Base-by-base conservation (phyloP, 23 tunicate genomes). In the Ciona savignyi region DNA sequence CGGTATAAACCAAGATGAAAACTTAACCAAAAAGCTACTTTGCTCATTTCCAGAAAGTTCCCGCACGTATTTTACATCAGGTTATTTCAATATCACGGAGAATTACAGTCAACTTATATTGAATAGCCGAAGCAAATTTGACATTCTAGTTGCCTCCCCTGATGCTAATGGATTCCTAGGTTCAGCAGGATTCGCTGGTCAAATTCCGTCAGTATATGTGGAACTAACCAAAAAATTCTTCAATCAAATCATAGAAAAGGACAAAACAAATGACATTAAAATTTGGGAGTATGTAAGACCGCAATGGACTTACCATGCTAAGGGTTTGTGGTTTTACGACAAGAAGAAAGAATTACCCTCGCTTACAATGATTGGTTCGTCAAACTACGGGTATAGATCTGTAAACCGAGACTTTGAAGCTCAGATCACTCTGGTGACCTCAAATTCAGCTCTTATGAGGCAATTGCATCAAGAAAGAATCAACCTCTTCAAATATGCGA, bases 251-350 rank as follows among this genome's bases (percentile, higher is more conserved):
- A 3, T 25, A 4, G 19, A 51, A 33, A 15, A 35, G 19, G 71
- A 49, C 24, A 66, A 79, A 23, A 26, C 32, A n/a, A 49, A 49
- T 24, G 35, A 69, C 26, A 62, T 86, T 23, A 48, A 75, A 1
- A 19, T 86, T 0, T 76, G 76, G 77, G 95, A 86, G 42, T 94
- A 83, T 66, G 32, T 70, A 1, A 67, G 90, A 27, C 82, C 73
- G 9, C 71, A 71, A 25, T 95, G 99, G 99, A 95, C 99, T 11
- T 95, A 90, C 76, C 99, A 95, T 84, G 99, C 97, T 11, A 95
- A 95, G 70, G 99, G 99, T 27, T 65, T 95, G 60, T 95, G 96
- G 96, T 80, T 62, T 62, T 86, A 89, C 51, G 60, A 34, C 24
- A 49, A 71, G 27, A 63, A 77, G 20, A 68, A 67, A 32, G n/a